Evolutionary conservation across 1,140 invertebrate genomes (phyloP).

Genomic region (Caligus rogercresseyi): DNA sequence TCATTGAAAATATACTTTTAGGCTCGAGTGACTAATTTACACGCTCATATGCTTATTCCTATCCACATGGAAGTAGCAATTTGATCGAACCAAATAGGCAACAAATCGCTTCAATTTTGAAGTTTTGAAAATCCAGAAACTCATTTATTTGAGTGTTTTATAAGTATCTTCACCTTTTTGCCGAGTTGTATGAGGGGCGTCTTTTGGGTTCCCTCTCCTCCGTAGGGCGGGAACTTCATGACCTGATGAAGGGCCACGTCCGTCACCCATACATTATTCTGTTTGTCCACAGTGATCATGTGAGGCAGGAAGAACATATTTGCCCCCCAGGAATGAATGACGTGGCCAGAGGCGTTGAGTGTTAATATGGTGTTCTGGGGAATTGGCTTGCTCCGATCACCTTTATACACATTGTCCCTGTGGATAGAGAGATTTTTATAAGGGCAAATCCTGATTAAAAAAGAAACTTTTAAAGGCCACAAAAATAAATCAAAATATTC

Average conservation of each 20-base stretch:
- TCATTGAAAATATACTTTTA: too few relatives aligned
- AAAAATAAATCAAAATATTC: too few relatives aligned
- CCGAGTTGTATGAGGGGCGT: constrained; percentile 24
- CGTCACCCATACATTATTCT: constrained; percentile 71
- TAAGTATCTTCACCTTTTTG: constrained; percentile 21
- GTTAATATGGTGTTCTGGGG: constrained; percentile 48
- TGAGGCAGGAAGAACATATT: constrained; percentile 84
- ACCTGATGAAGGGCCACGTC: constrained; percentile 84
- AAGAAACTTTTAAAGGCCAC: too few relatives aligned
- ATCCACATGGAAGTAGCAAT: too few relatives aligned
- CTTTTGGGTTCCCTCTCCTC: constrained; percentile 21
- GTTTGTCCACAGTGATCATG: constrained; percentile 63
- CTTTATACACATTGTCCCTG: constrained; percentile 39
- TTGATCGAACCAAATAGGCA: too few relatives aligned
- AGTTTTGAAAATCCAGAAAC: too few relatives aligned
- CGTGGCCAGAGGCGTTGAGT: constrained; percentile 46
- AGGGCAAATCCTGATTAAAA: background rate
- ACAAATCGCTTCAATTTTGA: too few relatives aligned
- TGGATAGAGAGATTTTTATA: constrained; percentile 43
- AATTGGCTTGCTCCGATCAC: constrained; percentile 47
- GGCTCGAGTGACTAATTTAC: too few relatives aligned
- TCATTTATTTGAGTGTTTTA: too few relatives aligned
- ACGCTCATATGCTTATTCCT: too few relatives aligned
- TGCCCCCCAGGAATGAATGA: constrained; percentile 56
- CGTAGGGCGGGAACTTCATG: constrained; percentile 30